Conservation (phyloP, 2,113 vertebrate genomes). For the Syngnathus typhle region DNA sequence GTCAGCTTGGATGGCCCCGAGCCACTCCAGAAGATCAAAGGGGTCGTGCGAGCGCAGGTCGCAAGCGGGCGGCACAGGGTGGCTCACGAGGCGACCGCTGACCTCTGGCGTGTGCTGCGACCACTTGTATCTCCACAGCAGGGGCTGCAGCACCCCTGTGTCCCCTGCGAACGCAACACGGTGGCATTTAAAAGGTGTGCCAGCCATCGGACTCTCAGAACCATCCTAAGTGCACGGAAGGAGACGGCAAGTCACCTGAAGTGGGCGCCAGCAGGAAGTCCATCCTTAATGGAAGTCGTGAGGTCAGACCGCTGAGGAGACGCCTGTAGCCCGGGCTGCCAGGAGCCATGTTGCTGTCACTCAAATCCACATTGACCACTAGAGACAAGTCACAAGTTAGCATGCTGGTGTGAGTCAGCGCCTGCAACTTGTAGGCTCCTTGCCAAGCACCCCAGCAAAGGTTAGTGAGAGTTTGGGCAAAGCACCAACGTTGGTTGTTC, state of each 20-base stretch:
- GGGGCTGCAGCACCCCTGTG: conserved; percentile 63
- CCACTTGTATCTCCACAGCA: conserved; percentile 76
- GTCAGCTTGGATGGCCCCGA: conserved; percentile 76
- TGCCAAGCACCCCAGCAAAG: too few relatives aligned
- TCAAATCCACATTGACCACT: conserved; percentile 77
- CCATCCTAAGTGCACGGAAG: too few relatives aligned
- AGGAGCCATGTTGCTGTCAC: conserved; percentile 67
- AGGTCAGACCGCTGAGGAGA: conserved; percentile 76
- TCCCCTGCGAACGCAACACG: conserved; percentile 33
- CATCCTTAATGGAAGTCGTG: conserved; percentile 76
- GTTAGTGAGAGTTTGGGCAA: too few relatives aligned
- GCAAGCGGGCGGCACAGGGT: conserved; percentile 66
- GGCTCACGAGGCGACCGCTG: conserved; percentile 54
- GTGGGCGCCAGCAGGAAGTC: conserved; percentile 76
- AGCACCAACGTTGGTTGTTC: too few relatives aligned
- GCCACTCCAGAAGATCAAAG: conserved; percentile 81
- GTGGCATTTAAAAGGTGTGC: too few relatives aligned
- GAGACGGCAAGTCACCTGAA: conserved; percentile 29
- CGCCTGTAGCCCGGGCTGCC: conserved; percentile 76
- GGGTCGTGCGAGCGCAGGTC: conserved; percentile 70
- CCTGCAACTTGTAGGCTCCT: too few relatives aligned
- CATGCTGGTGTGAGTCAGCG: neutral
- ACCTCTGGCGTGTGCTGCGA: conserved; percentile 71
- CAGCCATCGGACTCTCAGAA: too few relatives aligned
- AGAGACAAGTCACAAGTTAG: neutral